Base-by-base conservation (phyloP, 2,888 invertebrate species). In the Acanthosepion pharaonis region DNA sequence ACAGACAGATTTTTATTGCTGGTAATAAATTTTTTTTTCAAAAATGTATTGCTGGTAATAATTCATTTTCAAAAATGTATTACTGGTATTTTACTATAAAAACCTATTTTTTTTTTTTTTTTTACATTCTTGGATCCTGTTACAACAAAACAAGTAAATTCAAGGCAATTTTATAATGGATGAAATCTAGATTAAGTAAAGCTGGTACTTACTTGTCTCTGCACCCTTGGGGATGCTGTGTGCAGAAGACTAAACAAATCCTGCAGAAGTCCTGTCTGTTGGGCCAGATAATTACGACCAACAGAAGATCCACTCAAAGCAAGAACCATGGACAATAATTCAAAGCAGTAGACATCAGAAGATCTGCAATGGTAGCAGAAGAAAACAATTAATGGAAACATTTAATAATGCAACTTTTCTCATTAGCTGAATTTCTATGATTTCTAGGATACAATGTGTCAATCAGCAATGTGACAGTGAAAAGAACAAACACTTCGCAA, bases 261-360 rank as follows among this genome's bases (percentile, higher is more conserved):
- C 78, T 98, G 98, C 2, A 99, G 98, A 94, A 99, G 97, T 55
- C 98, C 98, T 94, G 98, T 98, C 96, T 99, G 99, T 97, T 99
- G 99, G 0, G 99, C 99, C 28, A 99, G 98, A 97, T 99, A 99
- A 1, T 98, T 98, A 55, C 99, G 98, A 0, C 99, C 99, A 0
- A 99, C 99, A 0, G 98, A 98, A 96, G 99, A 99, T 6, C 99
- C 99, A 95, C 99, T 99, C 92, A 99, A 97, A 0, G 99, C 99
- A 96, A 99, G 97, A 94, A 99, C 99, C 98, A 99, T 98, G 9
- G 99, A 99, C 49, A 99, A 98, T 99, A 99, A 99, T 98, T 99
- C 99, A 97, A 99, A 99, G 97, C 99, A 99, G 97, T 99, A 99
- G n/a, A 99, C 99, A 97, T 99, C 99, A 5, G 97, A 97, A 28